These are phyloP conservation scores for Coelogynopora nodosa DNA, from an alignment of 2,888 invertebrate genomes.

Conservation along the genomic window DNA sequence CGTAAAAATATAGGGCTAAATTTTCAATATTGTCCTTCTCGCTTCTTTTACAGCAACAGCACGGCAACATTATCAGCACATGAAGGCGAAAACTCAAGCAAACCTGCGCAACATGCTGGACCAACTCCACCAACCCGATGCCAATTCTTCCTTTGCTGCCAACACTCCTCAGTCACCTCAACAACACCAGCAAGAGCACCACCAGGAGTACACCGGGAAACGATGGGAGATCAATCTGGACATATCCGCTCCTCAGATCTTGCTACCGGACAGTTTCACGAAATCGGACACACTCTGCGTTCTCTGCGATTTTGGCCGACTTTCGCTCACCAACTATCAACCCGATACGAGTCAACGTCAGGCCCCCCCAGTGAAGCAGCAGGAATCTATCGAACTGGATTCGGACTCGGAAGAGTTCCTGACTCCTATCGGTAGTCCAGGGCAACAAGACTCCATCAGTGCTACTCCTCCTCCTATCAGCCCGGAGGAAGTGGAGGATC, in stretches of 20 bases:
- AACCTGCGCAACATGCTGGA: constrained; percentile 36
- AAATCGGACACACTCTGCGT: constrained; percentile 63
- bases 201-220: constrained; percentile 51
- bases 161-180: not conserved
- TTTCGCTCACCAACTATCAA: constrained; percentile 66
- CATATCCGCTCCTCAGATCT: constrained; percentile 86
- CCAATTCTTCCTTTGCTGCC: not conserved
- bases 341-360: no score
- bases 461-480: not conserved
- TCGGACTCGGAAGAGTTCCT: constrained; percentile 59
- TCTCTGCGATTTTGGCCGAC: constrained; percentile 83
- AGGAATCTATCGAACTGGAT: no score
- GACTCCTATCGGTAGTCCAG: constrained; percentile 63
- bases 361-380: no score
- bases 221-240: constrained; percentile 82
- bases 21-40: not conserved
- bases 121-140: constrained; percentile 27
- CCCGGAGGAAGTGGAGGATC: not conserved
- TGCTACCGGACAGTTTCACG: constrained; percentile 71
- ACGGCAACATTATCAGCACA: constrained; percentile 33
- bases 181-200: not conserved
- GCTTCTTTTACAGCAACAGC: constrained; percentile 22
- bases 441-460: constrained; percentile 43
- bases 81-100: not conserved
- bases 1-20: no score